Evolutionary conservation across 2,797 vertebrate genomes (phyloP).

Genomic region (Pseudopleuronectes americanus): DNA sequence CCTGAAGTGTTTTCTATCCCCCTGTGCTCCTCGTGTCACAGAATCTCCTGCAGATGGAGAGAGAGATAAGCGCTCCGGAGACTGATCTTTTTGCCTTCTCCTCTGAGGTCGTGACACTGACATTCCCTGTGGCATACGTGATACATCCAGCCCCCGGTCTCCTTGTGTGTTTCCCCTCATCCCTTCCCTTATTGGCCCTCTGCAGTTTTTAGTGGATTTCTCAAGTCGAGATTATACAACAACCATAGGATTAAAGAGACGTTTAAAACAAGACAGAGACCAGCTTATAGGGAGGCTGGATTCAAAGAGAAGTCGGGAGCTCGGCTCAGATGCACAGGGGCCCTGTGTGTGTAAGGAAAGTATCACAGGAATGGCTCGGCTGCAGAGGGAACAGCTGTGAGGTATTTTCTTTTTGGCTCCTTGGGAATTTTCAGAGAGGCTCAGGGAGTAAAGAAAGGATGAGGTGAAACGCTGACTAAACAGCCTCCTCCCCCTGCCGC

Average conservation of each 20-base stretch:
- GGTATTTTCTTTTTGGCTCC: constrained; percentile 80
- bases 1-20: constrained; percentile 76
- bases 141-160: constrained; percentile 67
- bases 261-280: constrained; percentile 37
- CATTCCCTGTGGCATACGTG: constrained; percentile 81
- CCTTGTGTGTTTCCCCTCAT: constrained; percentile 55
- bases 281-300: constrained; percentile 16
- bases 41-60: constrained; percentile 83
- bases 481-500: constrained; percentile 26
- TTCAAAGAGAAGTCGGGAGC: constrained; percentile 22
- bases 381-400: constrained; percentile 76
- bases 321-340: constrained; percentile 18
- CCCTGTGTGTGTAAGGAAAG: constrained; percentile 39
- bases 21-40: constrained; percentile 76
- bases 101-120: constrained; percentile 83
- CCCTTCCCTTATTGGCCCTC: constrained; percentile 45
- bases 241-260: constrained; percentile 10
- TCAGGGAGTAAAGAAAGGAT: constrained; percentile 64
- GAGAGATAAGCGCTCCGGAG: constrained; percentile 76
- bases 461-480: constrained; percentile 69
- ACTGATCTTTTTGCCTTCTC: constrained; percentile 76
- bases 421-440: constrained; percentile 72
- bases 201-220: constrained; percentile 48
- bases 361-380: constrained; percentile 64
- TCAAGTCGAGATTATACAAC: constrained; percentile 26